Conservation (phyloP, 2,113 vertebrate genomes). For the Osmerus mordax region DNA sequence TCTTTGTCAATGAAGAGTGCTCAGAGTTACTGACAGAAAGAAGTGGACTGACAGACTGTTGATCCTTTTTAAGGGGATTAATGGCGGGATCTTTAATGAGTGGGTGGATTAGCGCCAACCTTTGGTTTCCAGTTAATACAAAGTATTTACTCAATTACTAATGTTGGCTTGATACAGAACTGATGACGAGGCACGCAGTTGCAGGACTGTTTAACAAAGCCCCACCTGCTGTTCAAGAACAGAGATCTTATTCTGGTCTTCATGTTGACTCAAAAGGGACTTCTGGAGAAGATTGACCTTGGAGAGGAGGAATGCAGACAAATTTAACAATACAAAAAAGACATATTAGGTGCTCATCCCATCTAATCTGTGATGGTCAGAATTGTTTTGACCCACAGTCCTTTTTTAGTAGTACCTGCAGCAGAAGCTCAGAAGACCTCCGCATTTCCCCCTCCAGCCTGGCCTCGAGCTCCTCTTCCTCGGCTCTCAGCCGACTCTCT, state of each 20-base stretch:
- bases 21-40: neutral
- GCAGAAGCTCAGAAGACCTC: conserved; percentile 63
- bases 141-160: neutral
- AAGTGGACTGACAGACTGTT: neutral
- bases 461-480: conserved; percentile 63
- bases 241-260: conserved; percentile 69
- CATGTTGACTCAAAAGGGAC: conserved; percentile 68
- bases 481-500: conserved; percentile 63
- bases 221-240: conserved; percentile 78
- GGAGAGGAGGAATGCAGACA: conserved; percentile 26
- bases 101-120: neutral
- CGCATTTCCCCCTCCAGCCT: conserved; percentile 71
- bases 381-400: neutral
- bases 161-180: neutral
- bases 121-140: neutral
- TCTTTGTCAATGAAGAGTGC: neutral
- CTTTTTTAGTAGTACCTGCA: conserved; percentile 62
- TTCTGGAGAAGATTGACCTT: conserved; percentile 74
- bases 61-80: conserved; percentile 8
- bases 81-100: neutral
- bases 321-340: neutral
- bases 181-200: neutral
- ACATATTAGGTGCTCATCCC: neutral
- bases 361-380: neutral
- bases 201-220: conserved; percentile 25